Percentiles rank a stretch among this genome's conserved stretches.
Evolutionary conservation across 2,888 invertebrate genomes (phyloP).

Genomic region (Caenorhabditis angaria): DNA sequence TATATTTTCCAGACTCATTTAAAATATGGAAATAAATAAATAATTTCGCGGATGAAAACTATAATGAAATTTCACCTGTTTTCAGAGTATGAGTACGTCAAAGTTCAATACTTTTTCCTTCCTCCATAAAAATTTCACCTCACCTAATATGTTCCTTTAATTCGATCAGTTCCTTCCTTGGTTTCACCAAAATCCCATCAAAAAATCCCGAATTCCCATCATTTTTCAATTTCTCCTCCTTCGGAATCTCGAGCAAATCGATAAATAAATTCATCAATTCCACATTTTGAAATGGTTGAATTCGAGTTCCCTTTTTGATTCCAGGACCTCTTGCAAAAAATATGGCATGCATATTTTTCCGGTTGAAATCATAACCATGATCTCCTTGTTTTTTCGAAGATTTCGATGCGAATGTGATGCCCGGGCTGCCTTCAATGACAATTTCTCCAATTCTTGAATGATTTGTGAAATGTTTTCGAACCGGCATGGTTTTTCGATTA

Average conservation of each 20-base stretch:
- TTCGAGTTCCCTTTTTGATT: conserved; percentile 47
- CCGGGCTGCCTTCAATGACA: conserved; percentile 62
- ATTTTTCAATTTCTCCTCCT: conserved; percentile 45
- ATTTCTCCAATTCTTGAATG: conserved; percentile 61
- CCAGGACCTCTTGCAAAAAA: conserved; percentile 68
- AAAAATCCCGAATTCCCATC: conserved; percentile 66
- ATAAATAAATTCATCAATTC: conserved; percentile 63
- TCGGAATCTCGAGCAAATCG: conserved; percentile 35
- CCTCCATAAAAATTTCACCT: not conserved
- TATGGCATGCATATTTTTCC: conserved; percentile 62
- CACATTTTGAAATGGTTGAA: conserved; percentile 67
- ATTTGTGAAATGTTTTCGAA: conserved; percentile 58
- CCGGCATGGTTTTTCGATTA: conserved; percentile 54
- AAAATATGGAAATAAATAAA: no score
- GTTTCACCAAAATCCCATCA: conserved; percentile 34
- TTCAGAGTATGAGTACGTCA: no score
- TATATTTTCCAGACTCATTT: no score
- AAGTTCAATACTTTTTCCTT: no score
- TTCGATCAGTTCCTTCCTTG: not conserved
- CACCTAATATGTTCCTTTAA: not conserved
- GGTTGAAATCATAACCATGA: conserved; percentile 66
- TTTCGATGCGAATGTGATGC: conserved; percentile 51
- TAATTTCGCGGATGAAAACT: no score
- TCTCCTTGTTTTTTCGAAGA: conserved; percentile 57
- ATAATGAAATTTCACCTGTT: no score